These are phyloP conservation scores for Glossophaga mutica DNA, from an alignment of 2,797 vertebrate genomes.

Conservation along the genomic window DNA sequence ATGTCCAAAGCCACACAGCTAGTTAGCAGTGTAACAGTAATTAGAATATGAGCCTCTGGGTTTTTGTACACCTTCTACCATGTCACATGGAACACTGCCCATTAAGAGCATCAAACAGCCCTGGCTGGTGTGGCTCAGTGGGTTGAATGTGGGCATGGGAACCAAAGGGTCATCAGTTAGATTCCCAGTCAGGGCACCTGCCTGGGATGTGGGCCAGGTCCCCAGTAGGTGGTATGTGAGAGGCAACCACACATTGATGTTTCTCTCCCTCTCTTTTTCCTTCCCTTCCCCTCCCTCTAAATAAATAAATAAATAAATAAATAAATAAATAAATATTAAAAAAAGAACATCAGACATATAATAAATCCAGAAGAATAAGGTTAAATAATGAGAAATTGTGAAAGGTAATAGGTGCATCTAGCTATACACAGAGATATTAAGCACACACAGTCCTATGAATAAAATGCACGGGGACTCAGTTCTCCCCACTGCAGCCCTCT, in stretches of 20 bases:
- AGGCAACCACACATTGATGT: too few species aligned
- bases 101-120: neutral
- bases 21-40: neutral
- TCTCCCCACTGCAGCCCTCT: neutral
- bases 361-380: neutral
- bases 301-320: too few species aligned
- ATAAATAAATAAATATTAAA: too few species aligned
- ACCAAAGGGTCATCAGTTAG: too few species aligned
- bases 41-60: neutral
- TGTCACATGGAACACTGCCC: too few species aligned
- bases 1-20: neutral
- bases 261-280: too few species aligned
- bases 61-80: neutral
- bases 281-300: too few species aligned
- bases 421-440: neutral
- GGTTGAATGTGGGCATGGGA: too few species aligned
- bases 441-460: neutral
- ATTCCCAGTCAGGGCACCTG: too few species aligned
- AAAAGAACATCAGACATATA: neutral
- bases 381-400: neutral
- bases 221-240: too few species aligned
- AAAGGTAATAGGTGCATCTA: neutral
- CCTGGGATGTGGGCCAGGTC: too few species aligned
- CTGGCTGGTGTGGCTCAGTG: too few species aligned
- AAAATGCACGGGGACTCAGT: neutral